Percentiles rank a stretch among this genome's conserved stretches.
These are phyloP conservation scores for Sebastes kiyomatsui DNA, from an alignment of 2,797 vertebrate species.

Conservation along the genomic window DNA sequence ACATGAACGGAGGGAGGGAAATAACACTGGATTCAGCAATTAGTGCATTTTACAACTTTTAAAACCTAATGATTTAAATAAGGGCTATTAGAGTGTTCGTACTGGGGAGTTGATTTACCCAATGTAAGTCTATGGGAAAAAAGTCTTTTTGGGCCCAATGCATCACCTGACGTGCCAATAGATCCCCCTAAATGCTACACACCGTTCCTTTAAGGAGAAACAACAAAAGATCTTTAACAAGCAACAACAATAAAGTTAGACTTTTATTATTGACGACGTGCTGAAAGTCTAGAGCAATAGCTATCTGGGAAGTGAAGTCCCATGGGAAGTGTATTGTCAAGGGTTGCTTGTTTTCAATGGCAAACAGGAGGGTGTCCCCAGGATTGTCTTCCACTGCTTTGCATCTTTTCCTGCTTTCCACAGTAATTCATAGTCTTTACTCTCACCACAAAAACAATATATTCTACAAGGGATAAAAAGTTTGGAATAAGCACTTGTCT, in stretches of 20 bases:
- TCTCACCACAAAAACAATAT: conserved; percentile 13
- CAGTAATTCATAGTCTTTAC: neutral
- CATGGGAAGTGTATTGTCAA: neutral
- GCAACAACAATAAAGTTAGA: neutral
- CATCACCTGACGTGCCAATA: no score
- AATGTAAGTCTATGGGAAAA: no score
- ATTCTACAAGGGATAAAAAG: conserved; percentile 15
- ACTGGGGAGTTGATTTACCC: no score
- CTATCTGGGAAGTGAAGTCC: conserved; percentile 7
- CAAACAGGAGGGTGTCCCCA: conserved; percentile 28
- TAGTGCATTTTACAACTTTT: no score
- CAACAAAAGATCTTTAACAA: no score
- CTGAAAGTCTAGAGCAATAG: conserved; percentile 1
- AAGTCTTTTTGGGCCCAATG: no score
- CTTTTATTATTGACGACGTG: neutral
- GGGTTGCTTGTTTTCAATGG: conserved; percentile 15
- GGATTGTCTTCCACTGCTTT: conserved; percentile 10
- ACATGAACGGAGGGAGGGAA: no score
- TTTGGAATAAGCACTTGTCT: conserved; percentile 30
- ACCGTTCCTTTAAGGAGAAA: no score
- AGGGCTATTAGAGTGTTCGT: no score
- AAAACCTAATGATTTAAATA: no score
- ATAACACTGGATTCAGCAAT: no score
- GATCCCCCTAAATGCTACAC: no score
- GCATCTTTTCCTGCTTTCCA: neutral